Conservation (phyloP, 2,113 vertebrate genomes). For the Electrona antarctica region DNA sequence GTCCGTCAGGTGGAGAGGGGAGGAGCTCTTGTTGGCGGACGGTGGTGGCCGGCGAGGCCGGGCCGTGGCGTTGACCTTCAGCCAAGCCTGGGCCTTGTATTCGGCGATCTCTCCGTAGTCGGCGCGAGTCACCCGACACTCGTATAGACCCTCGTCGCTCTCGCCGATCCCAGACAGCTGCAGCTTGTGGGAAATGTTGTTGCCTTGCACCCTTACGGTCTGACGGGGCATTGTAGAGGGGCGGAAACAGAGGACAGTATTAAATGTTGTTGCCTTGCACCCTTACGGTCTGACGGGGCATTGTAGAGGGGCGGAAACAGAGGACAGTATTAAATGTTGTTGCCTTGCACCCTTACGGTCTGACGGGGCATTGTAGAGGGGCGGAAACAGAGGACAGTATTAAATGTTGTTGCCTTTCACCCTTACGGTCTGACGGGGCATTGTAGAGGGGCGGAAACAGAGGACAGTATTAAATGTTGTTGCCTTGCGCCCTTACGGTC, state of each 20-base stretch:
- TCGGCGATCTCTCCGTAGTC: constrained; percentile 93
- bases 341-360: too few species aligned
- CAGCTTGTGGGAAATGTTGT: constrained; percentile 97
- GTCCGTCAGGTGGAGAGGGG: constrained; percentile 92
- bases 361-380: too few species aligned
- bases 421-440: too few species aligned
- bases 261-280: too few species aligned
- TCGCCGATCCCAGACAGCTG: constrained; percentile 93
- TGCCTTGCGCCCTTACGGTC: too few species aligned
- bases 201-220: constrained; percentile 97
- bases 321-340: too few species aligned
- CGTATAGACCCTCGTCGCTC: constrained; percentile 92
- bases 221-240: constrained; percentile 64
- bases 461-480: too few species aligned
- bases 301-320: too few species aligned
- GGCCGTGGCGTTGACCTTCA: constrained; percentile 87
- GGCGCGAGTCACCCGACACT: constrained; percentile 92
- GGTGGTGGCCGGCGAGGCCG: constrained; percentile 82
- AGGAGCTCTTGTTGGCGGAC: constrained; percentile 87
- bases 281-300: too few species aligned
- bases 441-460: too few species aligned
- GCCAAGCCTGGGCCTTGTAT: constrained; percentile 92
- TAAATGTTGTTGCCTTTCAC: too few species aligned
- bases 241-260: background rate
- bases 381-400: too few species aligned